Evolutionary conservation across 2,113 vertebrate species (phyloP).

Genomic region (Microcebus griseorufus): DNA sequence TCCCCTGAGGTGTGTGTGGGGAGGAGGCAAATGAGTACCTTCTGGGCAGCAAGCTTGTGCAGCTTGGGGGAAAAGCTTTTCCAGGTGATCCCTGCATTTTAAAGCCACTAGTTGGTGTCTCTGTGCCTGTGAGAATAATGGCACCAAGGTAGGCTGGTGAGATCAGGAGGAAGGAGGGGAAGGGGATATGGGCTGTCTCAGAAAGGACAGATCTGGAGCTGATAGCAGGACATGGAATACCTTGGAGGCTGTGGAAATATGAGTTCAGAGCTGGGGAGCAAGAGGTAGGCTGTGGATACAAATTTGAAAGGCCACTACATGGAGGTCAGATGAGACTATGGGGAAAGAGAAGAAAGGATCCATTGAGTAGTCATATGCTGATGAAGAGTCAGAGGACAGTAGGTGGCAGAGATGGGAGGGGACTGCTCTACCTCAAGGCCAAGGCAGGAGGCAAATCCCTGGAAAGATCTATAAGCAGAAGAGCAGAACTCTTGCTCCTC

Average conservation of each 20-base stretch:
- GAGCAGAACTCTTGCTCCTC: too few species aligned
- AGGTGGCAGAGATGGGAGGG: neutral
- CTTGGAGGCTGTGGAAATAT: neutral
- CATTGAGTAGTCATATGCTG: neutral
- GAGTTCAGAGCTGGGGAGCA: neutral
- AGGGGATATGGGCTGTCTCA: too few species aligned
- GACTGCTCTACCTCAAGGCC: too few species aligned
- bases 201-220: neutral
- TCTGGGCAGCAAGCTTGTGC: neutral
- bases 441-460: accelerated
- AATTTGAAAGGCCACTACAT: neutral
- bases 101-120: neutral
- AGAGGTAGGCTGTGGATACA: neutral
- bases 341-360: neutral
- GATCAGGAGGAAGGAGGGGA: neutral
- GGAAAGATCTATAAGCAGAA: neutral
- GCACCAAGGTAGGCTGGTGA: neutral
- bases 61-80: neutral
- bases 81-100: neutral
- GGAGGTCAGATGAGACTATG: neutral
- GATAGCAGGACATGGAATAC: accelerated
- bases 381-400: neutral
- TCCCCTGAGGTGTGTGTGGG: neutral
- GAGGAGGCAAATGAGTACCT: neutral
- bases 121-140: neutral